Base-by-base conservation (phyloP, 2,113 vertebrate species). In the Ictalurus furcatus region DNA sequence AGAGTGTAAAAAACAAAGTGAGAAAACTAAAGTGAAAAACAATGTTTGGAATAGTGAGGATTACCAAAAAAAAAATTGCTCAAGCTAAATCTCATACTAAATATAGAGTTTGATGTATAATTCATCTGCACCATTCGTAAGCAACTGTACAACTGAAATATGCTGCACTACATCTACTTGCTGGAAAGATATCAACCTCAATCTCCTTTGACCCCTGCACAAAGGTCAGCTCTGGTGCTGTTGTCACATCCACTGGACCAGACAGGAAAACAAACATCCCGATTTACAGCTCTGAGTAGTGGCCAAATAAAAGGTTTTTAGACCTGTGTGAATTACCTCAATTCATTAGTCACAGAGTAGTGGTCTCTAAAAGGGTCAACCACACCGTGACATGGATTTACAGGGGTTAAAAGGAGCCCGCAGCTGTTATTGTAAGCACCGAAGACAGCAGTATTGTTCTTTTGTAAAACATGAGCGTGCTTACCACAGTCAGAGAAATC, bases 301-400 rank as follows among this genome's bases (percentile, higher is more conserved):
- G 88, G 90, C 92, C 92, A 94, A 92, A 92, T 93, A 94, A 95
- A 48, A 94, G 81, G 30, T 30, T 93, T 92, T 91, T 92, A 88
- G 86, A 88, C 90, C 88, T 54, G 67, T 89, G 89, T 88, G 90
- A 95, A 94, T 91, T 80, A 92, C 93, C 90, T 92, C 92, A 93
- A 92, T 94, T 94, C 93, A 95, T 96, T 94, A 94, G 93, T 92
- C 90, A 90, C 93, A 94, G 88, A 91, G 92, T 90, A 90, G 91
- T 84, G 86, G 92, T 67, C 89, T 91, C 82, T 84, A 79, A 91
- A 88, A 92, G 89, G 86, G 84, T 34, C 88, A 91, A 91, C 85
- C 84, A 86, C 88, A 88, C 85, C 76, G 44, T 88, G 74, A 56
- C 89, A 92, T 91, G 85, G 91, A 91, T 92, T 92, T 89, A 91